phyloP scores from a whole-genome alignment of 2,888 invertebrate genomes.

The Rhagium mordax region DNA sequence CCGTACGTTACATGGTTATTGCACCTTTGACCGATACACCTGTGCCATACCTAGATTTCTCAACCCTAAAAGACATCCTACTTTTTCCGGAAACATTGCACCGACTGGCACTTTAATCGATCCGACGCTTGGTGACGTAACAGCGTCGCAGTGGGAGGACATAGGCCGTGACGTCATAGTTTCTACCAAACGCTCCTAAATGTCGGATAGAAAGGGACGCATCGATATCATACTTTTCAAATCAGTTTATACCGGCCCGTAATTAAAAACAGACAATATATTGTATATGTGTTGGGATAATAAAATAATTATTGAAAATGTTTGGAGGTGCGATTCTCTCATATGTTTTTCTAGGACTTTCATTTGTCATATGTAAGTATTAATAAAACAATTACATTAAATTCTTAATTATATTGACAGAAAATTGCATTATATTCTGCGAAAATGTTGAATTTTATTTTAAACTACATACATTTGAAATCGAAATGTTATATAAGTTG shows the following conservation, averaged over 20 bases:
- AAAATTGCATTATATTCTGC: background rate
- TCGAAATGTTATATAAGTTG: background rate
- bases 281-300: slow-evolving; percentile 39
- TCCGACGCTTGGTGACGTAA: slow-evolving; percentile 19
- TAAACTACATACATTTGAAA: background rate
- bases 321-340: slow-evolving; percentile 24
- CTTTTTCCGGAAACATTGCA: slow-evolving; percentile 20
- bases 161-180: slow-evolving; percentile 17
- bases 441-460: background rate
- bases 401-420: background rate
- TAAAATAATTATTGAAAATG: slow-evolving; percentile 6
- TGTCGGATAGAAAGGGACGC: slow-evolving; percentile 22
- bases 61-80: background rate
- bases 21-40: slow-evolving; percentile 13
- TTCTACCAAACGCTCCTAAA: slow-evolving; percentile 10
- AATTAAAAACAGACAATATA: slow-evolving; percentile 13
- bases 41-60: background rate
- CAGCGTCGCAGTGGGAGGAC: slow-evolving; percentile 27
- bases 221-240: slow-evolving; percentile 14
- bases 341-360: slow-evolving; percentile 9
- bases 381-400: background rate
- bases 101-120: slow-evolving; percentile 26
- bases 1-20: no score
- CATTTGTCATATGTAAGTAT: slow-evolving; percentile 24
- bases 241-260: slow-evolving; percentile 17